Evolutionary conservation across 2,797 vertebrate genomes (phyloP), one percentile per base, ranked within the genome.

Genomic region (Hyperoplus lanceolatus): DNA sequence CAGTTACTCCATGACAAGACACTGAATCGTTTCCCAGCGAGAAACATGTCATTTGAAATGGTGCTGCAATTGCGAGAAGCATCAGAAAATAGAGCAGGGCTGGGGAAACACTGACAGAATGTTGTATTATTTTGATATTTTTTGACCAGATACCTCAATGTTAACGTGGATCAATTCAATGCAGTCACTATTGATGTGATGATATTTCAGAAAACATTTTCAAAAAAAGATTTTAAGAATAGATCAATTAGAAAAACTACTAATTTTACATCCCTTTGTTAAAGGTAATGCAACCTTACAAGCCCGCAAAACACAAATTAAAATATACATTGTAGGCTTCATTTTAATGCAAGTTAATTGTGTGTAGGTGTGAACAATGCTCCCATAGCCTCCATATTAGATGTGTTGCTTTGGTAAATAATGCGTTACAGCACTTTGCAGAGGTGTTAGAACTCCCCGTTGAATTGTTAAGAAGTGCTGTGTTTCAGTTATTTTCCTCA

Each of bases 1-100:
- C 85, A 87, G 84, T 90, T 84, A 84, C 70, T 88, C 69, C 57
- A 63, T 79, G 85, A 90, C 79, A 85, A 86, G 72, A 84, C 79
- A 64, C 48, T 51, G 78, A 87, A 79, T 90, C 82, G 55, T 67
- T 79, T 84, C 75, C 73, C 70, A 90, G 87, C 75, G 73, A 68
- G 57, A 45, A 68, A 62, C 43, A 77, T 85, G 83, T 84, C 6
- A 82, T 77, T 82, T 73, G 59, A 78, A 87, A 82, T 77, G n/a
- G 21, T 66, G 41, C 8, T 73, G 71, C 50, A 66, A 66, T 69
- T 54, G 68, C 11, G 69, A 77, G 77, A 77, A 69, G 68, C 43
- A 60, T 72, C 16, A 66, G 13, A 67, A 78, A 67, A 78, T 41
- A 70, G 74, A 80, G 18, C 14, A 46, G 2, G 13, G n/a, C 62